phyloP scores from a whole-genome alignment of 2,797 vertebrate genomes.

The Sebastes nivosus region DNA sequence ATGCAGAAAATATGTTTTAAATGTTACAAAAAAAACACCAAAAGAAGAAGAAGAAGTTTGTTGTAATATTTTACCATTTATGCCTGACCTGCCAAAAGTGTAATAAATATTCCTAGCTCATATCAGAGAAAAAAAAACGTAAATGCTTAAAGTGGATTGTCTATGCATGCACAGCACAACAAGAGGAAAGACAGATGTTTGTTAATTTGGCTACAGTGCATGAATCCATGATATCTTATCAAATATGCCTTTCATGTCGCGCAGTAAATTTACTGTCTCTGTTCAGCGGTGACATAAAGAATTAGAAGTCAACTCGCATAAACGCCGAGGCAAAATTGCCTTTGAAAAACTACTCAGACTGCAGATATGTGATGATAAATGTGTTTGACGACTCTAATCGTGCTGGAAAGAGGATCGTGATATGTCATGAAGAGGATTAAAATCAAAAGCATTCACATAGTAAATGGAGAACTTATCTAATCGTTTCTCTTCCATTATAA shows the following conservation, averaged over 20 bases:
- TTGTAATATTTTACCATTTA: neutral
- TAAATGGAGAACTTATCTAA: constrained; percentile 51
- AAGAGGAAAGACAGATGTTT: constrained; percentile 15
- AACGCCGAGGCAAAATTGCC: constrained; percentile 27
- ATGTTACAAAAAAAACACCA: neutral
- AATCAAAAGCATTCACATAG: constrained; percentile 23
- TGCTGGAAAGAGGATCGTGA: constrained; percentile 27
- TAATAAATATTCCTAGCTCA: neutral
- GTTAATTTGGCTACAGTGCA: constrained; percentile 5
- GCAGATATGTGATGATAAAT: constrained; percentile 55
- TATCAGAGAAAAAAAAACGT: neutral
- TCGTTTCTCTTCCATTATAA: constrained; percentile 43
- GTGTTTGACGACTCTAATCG: constrained; percentile 53
- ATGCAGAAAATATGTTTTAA: neutral
- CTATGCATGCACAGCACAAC: neutral
- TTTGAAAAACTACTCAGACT: constrained; percentile 37
- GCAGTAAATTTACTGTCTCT: neutral
- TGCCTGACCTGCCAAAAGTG: neutral
- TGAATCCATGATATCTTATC: neutral
- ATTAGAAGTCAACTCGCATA: constrained; percentile 37
- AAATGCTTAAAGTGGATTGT: neutral
- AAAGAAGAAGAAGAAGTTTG: neutral
- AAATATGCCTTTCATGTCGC: constrained; percentile 13
- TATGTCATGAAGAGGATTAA: constrained; percentile 34
- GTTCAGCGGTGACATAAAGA: constrained; percentile 18